Evolutionary conservation across 92 coral and sea anemone genomes (phyloP).

Genomic region (Pocillopora grandis): DNA sequence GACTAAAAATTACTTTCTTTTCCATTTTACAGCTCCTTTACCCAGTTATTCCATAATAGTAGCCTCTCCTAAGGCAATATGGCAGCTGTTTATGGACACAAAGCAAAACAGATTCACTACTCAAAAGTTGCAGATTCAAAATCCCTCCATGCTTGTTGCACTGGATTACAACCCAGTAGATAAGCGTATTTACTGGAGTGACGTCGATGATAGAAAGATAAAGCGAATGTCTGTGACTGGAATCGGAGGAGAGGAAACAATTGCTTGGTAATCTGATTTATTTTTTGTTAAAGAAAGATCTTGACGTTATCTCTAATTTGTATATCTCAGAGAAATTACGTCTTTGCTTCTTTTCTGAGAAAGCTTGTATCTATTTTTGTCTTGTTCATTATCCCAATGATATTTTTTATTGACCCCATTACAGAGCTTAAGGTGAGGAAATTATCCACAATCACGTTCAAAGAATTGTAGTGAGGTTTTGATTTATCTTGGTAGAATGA

Average conservation of each 20-base stretch:
- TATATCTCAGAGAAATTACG: not conserved
- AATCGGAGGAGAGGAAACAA: slow-evolving; percentile 51
- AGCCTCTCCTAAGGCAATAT: slow-evolving; percentile 61
- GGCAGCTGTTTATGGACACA: slow-evolving; percentile 72
- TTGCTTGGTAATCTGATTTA: slow-evolving; percentile 51
- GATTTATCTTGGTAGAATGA: no score
- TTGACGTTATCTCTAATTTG: not conserved
- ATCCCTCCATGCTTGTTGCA: slow-evolving; percentile 68
- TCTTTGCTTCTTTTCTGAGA: no score
- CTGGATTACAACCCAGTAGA: slow-evolving; percentile 79
- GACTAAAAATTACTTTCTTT: not conserved
- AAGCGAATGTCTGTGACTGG: slow-evolving; percentile 81
- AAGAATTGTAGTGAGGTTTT: no score
- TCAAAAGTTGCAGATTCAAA: slow-evolving; percentile 69
- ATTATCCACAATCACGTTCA: no score
- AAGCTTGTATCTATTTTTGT: no score
- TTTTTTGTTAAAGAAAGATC: not conserved
- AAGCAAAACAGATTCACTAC: slow-evolving; percentile 54
- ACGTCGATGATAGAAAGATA: slow-evolving; percentile 56
- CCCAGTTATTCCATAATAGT: slow-evolving; percentile 73
- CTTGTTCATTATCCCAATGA: no score
- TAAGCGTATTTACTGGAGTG: slow-evolving; percentile 89
- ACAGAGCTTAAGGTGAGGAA: no score
- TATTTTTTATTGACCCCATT: no score
- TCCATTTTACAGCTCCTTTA: slow-evolving; percentile 53